phyloP scores from a whole-genome alignment of 2,888 invertebrate species.

The Anodontia alba region DNA sequence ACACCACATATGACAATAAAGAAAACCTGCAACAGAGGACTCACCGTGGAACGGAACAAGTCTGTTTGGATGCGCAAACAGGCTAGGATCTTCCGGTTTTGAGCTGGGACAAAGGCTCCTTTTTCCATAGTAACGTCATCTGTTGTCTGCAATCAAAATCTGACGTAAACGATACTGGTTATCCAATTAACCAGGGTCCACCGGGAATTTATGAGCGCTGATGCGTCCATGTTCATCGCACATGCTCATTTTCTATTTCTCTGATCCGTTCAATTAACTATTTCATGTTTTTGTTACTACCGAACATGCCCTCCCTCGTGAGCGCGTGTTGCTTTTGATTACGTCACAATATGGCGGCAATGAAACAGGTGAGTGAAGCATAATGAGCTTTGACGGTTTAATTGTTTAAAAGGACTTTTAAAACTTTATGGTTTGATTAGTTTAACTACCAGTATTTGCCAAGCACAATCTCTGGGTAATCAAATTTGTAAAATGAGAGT shows the following conservation, averaged over 20 bases:
- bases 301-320: background rate
- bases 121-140: background rate
- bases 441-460: background rate
- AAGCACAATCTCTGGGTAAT: too few relatives aligned
- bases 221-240: background rate
- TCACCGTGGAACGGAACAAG: too few relatives aligned
- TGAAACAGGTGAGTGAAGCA: slow-evolving; percentile 1
- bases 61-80: too few relatives aligned
- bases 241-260: slow-evolving; percentile 17
- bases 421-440: background rate
- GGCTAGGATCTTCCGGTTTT: too few relatives aligned
- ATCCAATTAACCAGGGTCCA: background rate
- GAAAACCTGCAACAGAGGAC: too few relatives aligned
- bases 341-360: slow-evolving; percentile 10
- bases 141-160: background rate
- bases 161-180: slow-evolving; percentile 9
- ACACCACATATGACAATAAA: too few relatives aligned
- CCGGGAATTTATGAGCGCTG: background rate
- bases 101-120: too few relatives aligned
- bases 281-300: slow-evolving; percentile 21
- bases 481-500: too few relatives aligned
- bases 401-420: slow-evolving; percentile 1
- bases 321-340: background rate
- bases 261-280: slow-evolving; percentile 19
- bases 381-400: slow-evolving; percentile 7